Conservation (phyloP, 2,797 vertebrate genomes). For the Okamejei kenojei region DNA sequence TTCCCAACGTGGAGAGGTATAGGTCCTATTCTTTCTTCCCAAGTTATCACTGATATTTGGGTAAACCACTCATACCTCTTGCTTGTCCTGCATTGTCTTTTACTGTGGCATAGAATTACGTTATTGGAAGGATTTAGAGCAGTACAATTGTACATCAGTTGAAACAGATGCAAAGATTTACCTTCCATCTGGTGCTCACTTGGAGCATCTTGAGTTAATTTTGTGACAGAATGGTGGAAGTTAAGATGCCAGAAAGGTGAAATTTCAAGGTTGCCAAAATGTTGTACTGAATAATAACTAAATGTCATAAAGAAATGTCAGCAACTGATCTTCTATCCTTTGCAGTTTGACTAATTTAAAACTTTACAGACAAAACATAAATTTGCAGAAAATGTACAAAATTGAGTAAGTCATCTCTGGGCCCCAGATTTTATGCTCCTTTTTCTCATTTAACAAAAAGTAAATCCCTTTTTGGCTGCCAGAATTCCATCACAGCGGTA, state of each 20-base stretch:
- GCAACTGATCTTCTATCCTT: neutral
- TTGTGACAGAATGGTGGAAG: neutral
- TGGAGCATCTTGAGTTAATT: neutral
- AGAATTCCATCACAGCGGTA: too few relatives aligned
- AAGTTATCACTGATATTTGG: neutral
- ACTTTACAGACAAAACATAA: neutral
- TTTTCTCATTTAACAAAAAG: neutral
- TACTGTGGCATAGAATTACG: neutral
- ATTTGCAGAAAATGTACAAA: neutral
- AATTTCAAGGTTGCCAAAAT: constrained; percentile 14
- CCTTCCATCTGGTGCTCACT: neutral
- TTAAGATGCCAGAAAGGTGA: constrained; percentile 2
- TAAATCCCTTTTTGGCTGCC: neutral
- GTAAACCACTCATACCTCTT: neutral
- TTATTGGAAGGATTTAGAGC: neutral
- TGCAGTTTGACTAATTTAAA: constrained; percentile 7
- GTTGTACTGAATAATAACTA: constrained; percentile 15
- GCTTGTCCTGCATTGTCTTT: neutral
- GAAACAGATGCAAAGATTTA: neutral
- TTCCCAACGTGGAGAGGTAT: neutral
- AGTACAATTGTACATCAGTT: neutral
- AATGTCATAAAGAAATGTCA: constrained; percentile 14
- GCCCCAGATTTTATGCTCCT: neutral
- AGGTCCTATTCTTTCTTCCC: neutral
- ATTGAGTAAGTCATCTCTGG: neutral